Evolutionary conservation across 1,140 invertebrate genomes (phyloP).

Genomic region (Oryctes rhinoceros): DNA sequence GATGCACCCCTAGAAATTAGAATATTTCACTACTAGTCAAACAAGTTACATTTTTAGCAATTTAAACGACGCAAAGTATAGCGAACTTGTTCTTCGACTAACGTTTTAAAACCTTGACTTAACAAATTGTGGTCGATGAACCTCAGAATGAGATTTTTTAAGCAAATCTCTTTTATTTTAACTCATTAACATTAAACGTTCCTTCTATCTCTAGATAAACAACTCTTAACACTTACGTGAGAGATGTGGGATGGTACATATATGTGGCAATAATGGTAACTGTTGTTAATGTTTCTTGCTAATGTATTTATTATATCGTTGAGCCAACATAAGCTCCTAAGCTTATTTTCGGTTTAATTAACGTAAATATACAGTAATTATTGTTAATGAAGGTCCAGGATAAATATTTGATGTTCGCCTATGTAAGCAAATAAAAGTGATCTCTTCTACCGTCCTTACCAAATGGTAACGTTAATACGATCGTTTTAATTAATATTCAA

Average conservation of each 20-base stretch:
- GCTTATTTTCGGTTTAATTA: not conserved
- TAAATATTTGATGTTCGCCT: no score
- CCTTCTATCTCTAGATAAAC: no score
- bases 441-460: not conserved
- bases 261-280: not conserved
- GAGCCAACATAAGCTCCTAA: not conserved
- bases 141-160: not conserved
- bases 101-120: constrained; percentile 18
- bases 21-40: not conserved
- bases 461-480: not conserved
- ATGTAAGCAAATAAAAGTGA: not conserved
- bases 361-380: not conserved
- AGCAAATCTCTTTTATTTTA: not conserved
- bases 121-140: not conserved
- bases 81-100: not conserved
- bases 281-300: not conserved
- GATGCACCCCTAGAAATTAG: not conserved
- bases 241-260: not conserved
- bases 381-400: not conserved
- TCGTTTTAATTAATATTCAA: constrained; percentile 20
- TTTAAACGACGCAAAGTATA: not conserved
- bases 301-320: not conserved
- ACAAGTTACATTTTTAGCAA: not conserved
- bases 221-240: not conserved
- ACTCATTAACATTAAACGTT: no score